A percentile compares a stretch with the other conserved stretches of the same genome.
phyloP scores from a whole-genome alignment of 2,113 vertebrate species.

The Etheostoma spectabile region DNA sequence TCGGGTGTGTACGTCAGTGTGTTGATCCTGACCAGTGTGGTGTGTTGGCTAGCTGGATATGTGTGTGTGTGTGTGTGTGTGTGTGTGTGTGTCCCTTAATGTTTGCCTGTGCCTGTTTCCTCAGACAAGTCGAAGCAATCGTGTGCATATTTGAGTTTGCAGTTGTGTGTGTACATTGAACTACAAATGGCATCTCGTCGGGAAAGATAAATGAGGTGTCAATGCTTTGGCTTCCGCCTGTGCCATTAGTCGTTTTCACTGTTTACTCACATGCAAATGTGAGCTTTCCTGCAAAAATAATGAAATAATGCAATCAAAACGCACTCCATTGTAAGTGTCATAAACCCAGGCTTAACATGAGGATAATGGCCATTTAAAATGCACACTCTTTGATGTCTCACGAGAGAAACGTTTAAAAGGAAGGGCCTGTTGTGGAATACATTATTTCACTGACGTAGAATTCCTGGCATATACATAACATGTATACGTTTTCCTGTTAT shows the following conservation, averaged over 20 bases:
- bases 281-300: slow-evolving; percentile 42
- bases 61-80: slow-evolving; percentile 6
- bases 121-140: neutral
- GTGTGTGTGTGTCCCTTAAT: neutral
- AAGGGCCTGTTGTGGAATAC: slow-evolving; percentile 47
- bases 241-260: slow-evolving; percentile 20
- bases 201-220: slow-evolving; percentile 48
- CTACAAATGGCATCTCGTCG: slow-evolving; percentile 44
- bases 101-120: slow-evolving; percentile 30
- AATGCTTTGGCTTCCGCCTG: slow-evolving; percentile 33
- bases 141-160: slow-evolving; percentile 24
- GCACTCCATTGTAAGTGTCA: slow-evolving; percentile 53
- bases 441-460: slow-evolving; percentile 55
- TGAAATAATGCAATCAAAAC: slow-evolving; percentile 63
- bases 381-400: slow-evolving; percentile 65
- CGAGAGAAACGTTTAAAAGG: slow-evolving; percentile 64
- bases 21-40: slow-evolving; percentile 19
- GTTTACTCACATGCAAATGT: slow-evolving; percentile 57
- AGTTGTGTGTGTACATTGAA: slow-evolving; percentile 5
- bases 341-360: slow-evolving; percentile 63
- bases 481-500: slow-evolving; percentile 35
- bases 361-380: slow-evolving; percentile 66
- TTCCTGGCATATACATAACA: slow-evolving; percentile 36
- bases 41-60: slow-evolving; percentile 7
- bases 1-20: slow-evolving; percentile 15